phyloP scores from a whole-genome alignment of 2,113 vertebrate genomes.

The Martes martes region DNA sequence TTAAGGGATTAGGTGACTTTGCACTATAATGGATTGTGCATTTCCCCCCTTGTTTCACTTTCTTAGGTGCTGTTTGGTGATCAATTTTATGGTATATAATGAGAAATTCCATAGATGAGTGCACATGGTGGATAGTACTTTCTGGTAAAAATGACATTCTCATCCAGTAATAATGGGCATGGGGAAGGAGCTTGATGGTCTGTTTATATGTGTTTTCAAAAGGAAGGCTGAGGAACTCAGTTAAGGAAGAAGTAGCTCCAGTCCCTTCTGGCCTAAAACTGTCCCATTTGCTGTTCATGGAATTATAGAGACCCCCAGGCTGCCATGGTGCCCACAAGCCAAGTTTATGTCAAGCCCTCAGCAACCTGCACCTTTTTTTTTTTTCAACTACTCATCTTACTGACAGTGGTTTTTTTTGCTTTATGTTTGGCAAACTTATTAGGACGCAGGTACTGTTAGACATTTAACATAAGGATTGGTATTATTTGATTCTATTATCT shows the following conservation, averaged over 20 bases:
- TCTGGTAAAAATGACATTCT: neutral
- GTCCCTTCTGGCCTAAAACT: neutral
- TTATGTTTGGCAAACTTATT: neutral
- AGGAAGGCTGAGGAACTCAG: neutral
- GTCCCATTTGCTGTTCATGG: neutral
- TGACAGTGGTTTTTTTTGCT: neutral
- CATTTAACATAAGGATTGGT: neutral
- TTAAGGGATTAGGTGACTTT: constrained; percentile 24
- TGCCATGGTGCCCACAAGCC: neutral
- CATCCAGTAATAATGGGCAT: neutral
- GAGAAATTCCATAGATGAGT: neutral
- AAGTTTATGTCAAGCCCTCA: neutral
- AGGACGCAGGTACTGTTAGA: neutral
- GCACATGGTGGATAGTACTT: neutral
- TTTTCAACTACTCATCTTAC: neutral
- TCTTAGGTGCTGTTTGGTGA: constrained; percentile 6
- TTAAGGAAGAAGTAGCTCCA: neutral
- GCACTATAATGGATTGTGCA: neutral
- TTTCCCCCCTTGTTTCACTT: constrained; percentile 24
- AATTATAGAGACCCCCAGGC: neutral
- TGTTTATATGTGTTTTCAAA: neutral
- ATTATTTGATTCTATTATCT: constrained; percentile 1
- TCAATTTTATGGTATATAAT: neutral
- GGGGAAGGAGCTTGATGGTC: neutral
- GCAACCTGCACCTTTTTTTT: neutral